Conservation (phyloP, 2,113 vertebrate species). For the Lathamus discolor region DNA sequence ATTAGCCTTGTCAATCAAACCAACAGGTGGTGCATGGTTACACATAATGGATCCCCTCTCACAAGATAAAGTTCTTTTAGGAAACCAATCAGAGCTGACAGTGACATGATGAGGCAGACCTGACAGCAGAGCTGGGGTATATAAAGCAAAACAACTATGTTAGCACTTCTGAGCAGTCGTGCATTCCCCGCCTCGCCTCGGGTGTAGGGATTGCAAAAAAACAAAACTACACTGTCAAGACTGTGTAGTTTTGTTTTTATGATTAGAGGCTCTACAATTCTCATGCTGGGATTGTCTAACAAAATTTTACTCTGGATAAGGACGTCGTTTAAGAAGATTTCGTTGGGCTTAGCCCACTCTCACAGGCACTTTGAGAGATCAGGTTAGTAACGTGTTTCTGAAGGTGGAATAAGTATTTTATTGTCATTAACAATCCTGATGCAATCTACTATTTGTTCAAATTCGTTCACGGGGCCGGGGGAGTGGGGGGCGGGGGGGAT, state of each 20-base stretch:
- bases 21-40: slow-evolving; percentile 75
- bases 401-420: background rate
- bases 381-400: slow-evolving; percentile 85
- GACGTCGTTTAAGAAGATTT: slow-evolving; percentile 83
- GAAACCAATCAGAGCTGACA: slow-evolving; percentile 79
- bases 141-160: slow-evolving; percentile 82
- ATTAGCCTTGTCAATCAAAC: slow-evolving; percentile 75
- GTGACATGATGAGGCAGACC: slow-evolving; percentile 67
- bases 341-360: slow-evolving; percentile 88
- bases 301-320: slow-evolving; percentile 85
- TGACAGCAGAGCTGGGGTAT: slow-evolving; percentile 83
- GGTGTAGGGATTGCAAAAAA: slow-evolving; percentile 99
- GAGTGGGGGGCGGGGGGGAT: background rate
- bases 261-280: slow-evolving; percentile 88
- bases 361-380: slow-evolving; percentile 90
- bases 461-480: background rate
- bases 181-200: slow-evolving; percentile 99
- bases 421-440: background rate
- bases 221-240: slow-evolving; percentile 91
- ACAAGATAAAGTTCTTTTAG: slow-evolving; percentile 68
- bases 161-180: slow-evolving; percentile 92
- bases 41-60: slow-evolving; percentile 75
- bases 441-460: background rate
- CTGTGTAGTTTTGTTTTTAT: slow-evolving; percentile 97
- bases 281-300: slow-evolving; percentile 89